Conservation (phyloP, 2,888 invertebrate genomes). For the Campoletis raptor region DNA sequence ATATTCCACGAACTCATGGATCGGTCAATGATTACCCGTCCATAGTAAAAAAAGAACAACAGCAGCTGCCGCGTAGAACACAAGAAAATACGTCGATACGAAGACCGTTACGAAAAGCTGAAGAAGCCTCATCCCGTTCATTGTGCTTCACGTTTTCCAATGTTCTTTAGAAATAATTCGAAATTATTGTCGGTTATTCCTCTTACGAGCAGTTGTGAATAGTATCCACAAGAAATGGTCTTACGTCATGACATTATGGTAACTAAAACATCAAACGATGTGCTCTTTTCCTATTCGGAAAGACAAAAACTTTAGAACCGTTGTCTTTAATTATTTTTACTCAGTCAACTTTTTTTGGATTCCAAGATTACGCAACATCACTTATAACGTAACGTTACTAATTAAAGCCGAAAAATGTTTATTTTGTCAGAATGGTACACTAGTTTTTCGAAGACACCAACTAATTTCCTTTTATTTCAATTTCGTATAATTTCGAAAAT, state of each 20-base stretch:
- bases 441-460: not conserved
- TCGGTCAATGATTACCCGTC: constrained; percentile 73
- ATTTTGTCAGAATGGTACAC: not conserved
- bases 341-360: not conserved
- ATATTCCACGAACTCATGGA: constrained; percentile 11
- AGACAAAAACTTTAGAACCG: not conserved
- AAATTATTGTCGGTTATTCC: not conserved
- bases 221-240: not conserved
- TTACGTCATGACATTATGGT: constrained; percentile 3
- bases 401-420: not conserved
- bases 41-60: constrained; percentile 79
- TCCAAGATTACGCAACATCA: not conserved
- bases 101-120: constrained; percentile 79
- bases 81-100: constrained; percentile 80
- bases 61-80: constrained; percentile 78
- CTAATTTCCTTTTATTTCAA: not conserved
- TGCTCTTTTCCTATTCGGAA: not conserved
- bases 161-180: not conserved
- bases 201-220: not conserved
- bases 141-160: constrained; percentile 47
- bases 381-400: not conserved
- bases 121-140: constrained; percentile 76
- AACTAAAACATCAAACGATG: not conserved
- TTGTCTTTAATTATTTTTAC: not conserved
- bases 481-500: not conserved